These are phyloP conservation scores for Drosophila burlai DNA, from an alignment of 1,140 invertebrate species.

Conservation along the genomic window DNA sequence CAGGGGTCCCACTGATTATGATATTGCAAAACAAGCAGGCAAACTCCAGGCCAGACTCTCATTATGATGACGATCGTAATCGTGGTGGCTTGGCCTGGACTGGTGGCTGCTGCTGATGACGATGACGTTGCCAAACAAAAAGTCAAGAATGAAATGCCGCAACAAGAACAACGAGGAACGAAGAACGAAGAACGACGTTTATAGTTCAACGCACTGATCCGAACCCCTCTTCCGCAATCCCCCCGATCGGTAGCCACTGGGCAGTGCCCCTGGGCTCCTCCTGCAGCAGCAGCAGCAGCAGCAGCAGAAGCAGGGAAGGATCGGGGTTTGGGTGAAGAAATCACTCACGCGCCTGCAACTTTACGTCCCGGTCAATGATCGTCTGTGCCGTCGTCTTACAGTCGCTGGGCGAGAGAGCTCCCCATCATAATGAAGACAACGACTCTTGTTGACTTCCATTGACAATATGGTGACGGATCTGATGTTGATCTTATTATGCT, in stretches of 20 bases:
- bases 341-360: constrained; percentile 65
- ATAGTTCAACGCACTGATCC: constrained; percentile 76
- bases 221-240: constrained; percentile 5
- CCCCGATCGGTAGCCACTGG: constrained; percentile 62
- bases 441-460: constrained; percentile 72
- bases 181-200: constrained; percentile 74
- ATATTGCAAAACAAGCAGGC: constrained; percentile 69
- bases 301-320: constrained; percentile 22
- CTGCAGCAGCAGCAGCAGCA: background rate
- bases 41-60: constrained; percentile 53
- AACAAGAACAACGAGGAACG: constrained; percentile 40
- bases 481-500: constrained; percentile 60
- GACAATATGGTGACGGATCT: constrained; percentile 63
- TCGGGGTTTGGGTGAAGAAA: constrained; percentile 35
- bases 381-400: constrained; percentile 38
- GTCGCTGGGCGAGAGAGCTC: constrained; percentile 26
- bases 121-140: constrained; percentile 78
- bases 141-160: constrained; percentile 80
- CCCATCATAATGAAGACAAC: constrained; percentile 79
- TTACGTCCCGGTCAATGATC: constrained; percentile 69
- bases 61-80: constrained; percentile 70
- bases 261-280: constrained; percentile 51
- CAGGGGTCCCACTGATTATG: constrained; percentile 63
- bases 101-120: constrained; percentile 44
- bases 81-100: constrained; percentile 9